Base-by-base conservation (phyloP, 2,113 vertebrate species). In the Alethe diademata region DNA sequence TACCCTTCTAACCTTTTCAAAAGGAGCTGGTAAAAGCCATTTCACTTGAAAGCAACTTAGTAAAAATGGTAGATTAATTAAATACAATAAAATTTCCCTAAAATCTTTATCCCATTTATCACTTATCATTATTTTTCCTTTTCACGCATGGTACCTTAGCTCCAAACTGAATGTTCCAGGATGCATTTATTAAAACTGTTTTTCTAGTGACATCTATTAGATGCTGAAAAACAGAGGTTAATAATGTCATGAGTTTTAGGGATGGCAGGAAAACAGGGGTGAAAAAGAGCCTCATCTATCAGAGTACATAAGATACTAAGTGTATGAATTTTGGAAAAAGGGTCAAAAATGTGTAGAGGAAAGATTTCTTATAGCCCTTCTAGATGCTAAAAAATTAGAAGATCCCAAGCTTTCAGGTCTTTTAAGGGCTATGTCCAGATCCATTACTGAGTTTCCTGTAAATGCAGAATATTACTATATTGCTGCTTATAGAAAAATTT, bases 1-100 rank as follows among this genome's bases (percentile, higher is more conserved):
- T 98, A 98, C 96, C 98, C 97, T 98, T 98, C 96, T 98, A 98
- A 98, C 98, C 98, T 98, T 98, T 98, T 97, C 96, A 97, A 98
- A 98, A 97, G 96, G 95, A 97, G 29, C 94, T 97, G 95, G 97
- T 98, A 98, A 97, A 97, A 98, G 96, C 96, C 97, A 98, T 98
- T 98, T 98, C 97, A 98, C 97, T 98, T 98, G 97, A 97, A 98
- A 98, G 97, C 97, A 98, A 97, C 96, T 97, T 97, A 97, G 97
- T 97, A 97, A 97, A 97, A 98, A 97, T 97, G 95, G 96, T 97
- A 97, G 95, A 98, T 98, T 98, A 98, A 98, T 98, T 98, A 98
- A 98, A 98, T 98, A 98, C 97, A 97, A 96, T 97, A 97, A 97
- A 97, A 96, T 97, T 97, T 98, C 97, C 97, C 96, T 95, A 97